Evolutionary conservation across 2,888 invertebrate genomes (phyloP).

Genomic region (Pocota personata): DNA sequence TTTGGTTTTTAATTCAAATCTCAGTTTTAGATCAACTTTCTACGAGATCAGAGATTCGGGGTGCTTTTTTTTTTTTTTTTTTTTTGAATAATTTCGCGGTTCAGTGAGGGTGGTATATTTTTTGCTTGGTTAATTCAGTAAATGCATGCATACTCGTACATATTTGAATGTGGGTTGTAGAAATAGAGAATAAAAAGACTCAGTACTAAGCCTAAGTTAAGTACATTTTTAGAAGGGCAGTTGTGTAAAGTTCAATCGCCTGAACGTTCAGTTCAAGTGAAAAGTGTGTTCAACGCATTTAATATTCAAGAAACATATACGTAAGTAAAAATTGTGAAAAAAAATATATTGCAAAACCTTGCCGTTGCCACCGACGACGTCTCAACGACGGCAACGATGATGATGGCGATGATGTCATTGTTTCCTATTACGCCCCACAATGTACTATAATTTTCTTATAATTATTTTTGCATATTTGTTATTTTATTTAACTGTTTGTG

Average conservation of each 20-base stretch:
- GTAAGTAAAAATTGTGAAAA: constrained; percentile 35
- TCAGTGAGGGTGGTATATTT: constrained; percentile 62
- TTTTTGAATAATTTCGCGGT: constrained; percentile 50
- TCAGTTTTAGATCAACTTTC: constrained; percentile 71
- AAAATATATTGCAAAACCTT: constrained; percentile 16
- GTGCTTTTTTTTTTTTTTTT: too few species aligned
- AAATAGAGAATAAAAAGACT: neutral
- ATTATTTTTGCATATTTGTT: constrained; percentile 34
- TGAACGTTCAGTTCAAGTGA: constrained; percentile 35
- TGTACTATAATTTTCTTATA: constrained; percentile 37
- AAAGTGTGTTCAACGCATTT: constrained; percentile 21
- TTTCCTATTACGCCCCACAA: constrained; percentile 40
- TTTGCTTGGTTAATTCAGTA: neutral
- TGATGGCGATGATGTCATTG: constrained; percentile 65
- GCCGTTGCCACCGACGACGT: constrained; percentile 10
- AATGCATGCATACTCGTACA: too few species aligned
- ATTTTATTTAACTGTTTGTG: constrained; percentile 25
- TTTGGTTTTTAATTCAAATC: constrained; percentile 42
- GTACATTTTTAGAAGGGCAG: constrained; percentile 26
- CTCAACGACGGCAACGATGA: constrained; percentile 18
- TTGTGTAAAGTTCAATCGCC: constrained; percentile 53
- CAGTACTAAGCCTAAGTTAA: neutral
- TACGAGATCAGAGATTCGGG: constrained; percentile 57
- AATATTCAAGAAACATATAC: constrained; percentile 51
- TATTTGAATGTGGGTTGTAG: constrained; percentile 17